Evolutionary conservation across 1,140 invertebrate species (phyloP), one percentile per base, ranked within the genome.

Genomic region (Lucilia cuprina): DNA sequence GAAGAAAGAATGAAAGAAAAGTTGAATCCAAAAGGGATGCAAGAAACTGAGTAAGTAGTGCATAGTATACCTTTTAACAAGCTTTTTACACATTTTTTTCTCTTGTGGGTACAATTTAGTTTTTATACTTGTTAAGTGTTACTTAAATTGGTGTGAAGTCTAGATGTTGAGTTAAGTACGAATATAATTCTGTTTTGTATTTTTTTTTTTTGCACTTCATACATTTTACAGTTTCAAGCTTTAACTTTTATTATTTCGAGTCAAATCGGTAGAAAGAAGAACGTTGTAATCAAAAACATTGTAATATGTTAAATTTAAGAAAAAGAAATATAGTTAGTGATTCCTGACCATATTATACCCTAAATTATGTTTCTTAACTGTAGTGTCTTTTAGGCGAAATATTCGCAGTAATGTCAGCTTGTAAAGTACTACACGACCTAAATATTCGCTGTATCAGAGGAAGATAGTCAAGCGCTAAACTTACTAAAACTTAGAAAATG

Each of bases 81-180:
- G 65, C n/a, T 70, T 70, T 70, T 70, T 70, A 70, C 17, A 70
- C 65, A 19, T 21, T 21, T 70, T 70, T 70, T 70, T 21, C 65
- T 70, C 65, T 70, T 70, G 65, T 70, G 65, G 65, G 65, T 70
- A 19, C 65, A 70, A 70, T 70, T 70, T 70, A 70, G 65, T 70
- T 70, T 70, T 70, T 70, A 70, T 70, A 70, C 65, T 70, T 70
- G 65, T 70, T 70, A 70, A 70, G 65, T 70, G 65, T 70, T 70
- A 70, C 65, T 70, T 70, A 70, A 70, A 70, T 70, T 70, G 65
- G 65, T 70, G 65, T 70, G 65, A 70, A 70, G 65, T 25, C 19
- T 70, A 19, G 65, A 70, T 70, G 65, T 21, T 70, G 65, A 60
- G 14, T 60, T 17, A 0, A 12, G 10, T 21, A 9, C 65, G 10